These are phyloP conservation scores for Ormyrus thymus DNA, from an alignment of 2,888 invertebrate genomes.

Conservation along the genomic window DNA sequence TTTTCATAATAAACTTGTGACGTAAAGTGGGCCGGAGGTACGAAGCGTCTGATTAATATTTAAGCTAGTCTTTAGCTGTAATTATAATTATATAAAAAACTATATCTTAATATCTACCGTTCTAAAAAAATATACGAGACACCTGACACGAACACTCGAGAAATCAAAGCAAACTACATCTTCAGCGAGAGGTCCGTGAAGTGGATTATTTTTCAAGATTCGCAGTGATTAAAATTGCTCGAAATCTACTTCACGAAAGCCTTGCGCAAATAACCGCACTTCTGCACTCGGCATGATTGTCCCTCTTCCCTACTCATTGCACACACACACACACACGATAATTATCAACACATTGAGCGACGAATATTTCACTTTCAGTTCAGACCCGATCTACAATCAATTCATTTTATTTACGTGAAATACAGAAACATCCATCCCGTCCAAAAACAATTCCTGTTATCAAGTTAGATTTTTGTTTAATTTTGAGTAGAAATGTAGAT, in stretches of 20 bases:
- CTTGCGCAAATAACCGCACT: constrained; percentile 41
- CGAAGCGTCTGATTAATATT: constrained; percentile 36
- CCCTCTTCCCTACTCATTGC: constrained; percentile 18
- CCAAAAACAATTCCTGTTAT: constrained; percentile 9
- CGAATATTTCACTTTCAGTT: constrained; percentile 43
- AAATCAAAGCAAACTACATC: constrained; percentile 15
- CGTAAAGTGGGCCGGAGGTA: constrained; percentile 58
- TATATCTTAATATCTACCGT: constrained; percentile 20
- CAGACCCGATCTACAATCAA: constrained; percentile 1
- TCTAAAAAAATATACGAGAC: constrained; percentile 38
- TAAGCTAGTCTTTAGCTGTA: constrained; percentile 40
- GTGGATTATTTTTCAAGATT: constrained; percentile 22
- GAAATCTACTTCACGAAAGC: constrained; percentile 33
- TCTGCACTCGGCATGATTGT: constrained; percentile 53
- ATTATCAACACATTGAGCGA: constrained; percentile 8
- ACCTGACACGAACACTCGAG: constrained; percentile 42
- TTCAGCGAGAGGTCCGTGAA: constrained; percentile 18
- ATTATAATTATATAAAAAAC: constrained; percentile 27
- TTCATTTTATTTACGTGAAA: constrained; percentile 1
- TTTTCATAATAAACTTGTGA: constrained; percentile 34
- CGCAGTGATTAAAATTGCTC: constrained; percentile 17
- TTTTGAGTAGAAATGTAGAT: constrained; percentile 45
- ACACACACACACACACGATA: constrained; percentile 18
- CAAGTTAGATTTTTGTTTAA: constrained; percentile 27
- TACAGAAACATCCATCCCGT: constrained; percentile 6